Conservation (phyloP, 2,888 invertebrate species). For the Aleiodes alternator region DNA sequence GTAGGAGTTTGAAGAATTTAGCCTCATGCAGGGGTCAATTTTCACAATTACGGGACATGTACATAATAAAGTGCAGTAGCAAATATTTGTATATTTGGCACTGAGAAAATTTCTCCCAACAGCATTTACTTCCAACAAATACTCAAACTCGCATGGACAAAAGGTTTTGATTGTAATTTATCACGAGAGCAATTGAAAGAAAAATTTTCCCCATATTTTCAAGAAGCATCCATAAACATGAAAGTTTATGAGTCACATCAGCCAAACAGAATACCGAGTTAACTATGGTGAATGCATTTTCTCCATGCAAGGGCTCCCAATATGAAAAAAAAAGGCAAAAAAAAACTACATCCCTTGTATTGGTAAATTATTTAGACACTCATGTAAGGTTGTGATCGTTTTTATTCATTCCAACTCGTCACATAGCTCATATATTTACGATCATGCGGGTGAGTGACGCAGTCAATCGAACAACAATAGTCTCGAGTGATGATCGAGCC, state of each 20-base stretch:
- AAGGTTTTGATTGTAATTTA: slow-evolving; percentile 18
- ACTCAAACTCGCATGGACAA: not conserved
- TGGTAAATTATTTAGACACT: slow-evolving; percentile 45
- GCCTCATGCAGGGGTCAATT: too few species aligned
- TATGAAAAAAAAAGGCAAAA: slow-evolving; percentile 22
- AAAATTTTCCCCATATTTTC: not conserved
- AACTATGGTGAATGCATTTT: slow-evolving; percentile 26
- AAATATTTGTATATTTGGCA: too few species aligned
- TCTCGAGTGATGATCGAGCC: slow-evolving; percentile 40
- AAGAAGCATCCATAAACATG: slow-evolving; percentile 20
- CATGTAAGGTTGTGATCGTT: slow-evolving; percentile 33
- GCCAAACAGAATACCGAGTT: slow-evolving; percentile 9
- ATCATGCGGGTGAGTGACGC: slow-evolving; percentile 47
- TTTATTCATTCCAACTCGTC: slow-evolving; percentile 35
- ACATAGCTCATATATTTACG: slow-evolving; percentile 44
- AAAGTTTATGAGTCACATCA: slow-evolving; percentile 18
- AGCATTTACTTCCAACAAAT: too few species aligned
- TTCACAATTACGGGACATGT: too few species aligned
- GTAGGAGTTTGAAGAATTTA: too few species aligned
- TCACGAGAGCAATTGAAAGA: not conserved
- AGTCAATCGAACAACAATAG: slow-evolving; percentile 46
- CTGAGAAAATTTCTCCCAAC: too few species aligned
- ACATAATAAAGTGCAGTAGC: too few species aligned
- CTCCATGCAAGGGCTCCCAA: not conserved
- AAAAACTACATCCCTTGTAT: slow-evolving; percentile 19